A percentile compares a stretch with the other conserved stretches of the same genome.
Evolutionary conservation across 2,113 vertebrate genomes (phyloP).

Genomic region (Passerina amoena): DNA sequence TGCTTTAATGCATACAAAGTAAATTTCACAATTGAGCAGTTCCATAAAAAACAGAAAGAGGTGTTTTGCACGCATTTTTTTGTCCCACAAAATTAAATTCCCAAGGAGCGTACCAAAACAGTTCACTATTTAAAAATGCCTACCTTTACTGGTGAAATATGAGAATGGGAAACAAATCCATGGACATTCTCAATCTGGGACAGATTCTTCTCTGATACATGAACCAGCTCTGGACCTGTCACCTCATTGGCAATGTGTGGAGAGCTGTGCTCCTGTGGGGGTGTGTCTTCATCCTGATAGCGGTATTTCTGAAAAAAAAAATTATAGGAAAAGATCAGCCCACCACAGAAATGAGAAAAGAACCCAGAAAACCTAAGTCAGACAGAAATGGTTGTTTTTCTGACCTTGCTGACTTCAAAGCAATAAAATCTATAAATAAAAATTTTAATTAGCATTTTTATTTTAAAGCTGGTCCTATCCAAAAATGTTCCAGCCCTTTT

Average conservation of each 20-base stretch:
- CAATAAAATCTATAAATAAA: neutral
- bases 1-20: neutral
- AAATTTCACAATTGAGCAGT: neutral
- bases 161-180: conserved; percentile 92
- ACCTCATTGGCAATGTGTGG: conserved; percentile 84
- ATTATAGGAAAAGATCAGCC: neutral
- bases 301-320: conserved; percentile 86
- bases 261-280: conserved; percentile 87
- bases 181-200: conserved; percentile 95
- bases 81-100: neutral
- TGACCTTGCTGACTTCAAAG: neutral
- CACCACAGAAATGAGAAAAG: neutral
- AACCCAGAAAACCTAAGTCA: neutral
- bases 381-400: neutral
- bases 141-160: conserved; percentile 99
- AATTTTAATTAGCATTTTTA: neutral
- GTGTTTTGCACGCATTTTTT: accelerated
- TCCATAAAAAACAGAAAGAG: neutral
- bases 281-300: conserved; percentile 91
- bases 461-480: neutral
- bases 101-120: neutral
- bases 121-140: neutral
- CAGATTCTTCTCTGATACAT: conserved; percentile 93
- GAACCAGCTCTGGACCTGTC: conserved; percentile 89
- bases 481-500: neutral